Base-by-base conservation (phyloP, 2,113 vertebrate genomes). In the Siniperca chuatsi region DNA sequence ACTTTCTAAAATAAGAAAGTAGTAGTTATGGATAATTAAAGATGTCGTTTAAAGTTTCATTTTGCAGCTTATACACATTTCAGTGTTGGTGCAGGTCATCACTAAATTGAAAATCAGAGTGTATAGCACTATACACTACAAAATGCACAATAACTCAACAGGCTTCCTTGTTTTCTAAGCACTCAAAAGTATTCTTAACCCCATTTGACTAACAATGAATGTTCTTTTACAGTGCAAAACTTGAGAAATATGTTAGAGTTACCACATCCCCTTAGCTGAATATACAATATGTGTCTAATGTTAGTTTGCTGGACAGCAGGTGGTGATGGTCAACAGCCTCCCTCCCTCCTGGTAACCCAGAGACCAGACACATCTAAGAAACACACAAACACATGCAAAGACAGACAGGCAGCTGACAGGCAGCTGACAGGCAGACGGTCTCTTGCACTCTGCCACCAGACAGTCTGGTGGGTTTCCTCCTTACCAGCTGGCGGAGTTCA, bases 401-500 rank as follows among this genome's bases (percentile, higher is more conserved):
- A 9, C 20, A 66, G 11, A 35, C 33, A 79, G 4, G 6, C 42
- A 50, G 16, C 54, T 10, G 20, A 79, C 74, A 78, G 8, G 9
- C 21, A 66, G 11, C 71, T 50, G 12, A 52, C 40, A 62, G n/a
- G 8, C 52, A 83, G 73, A 50, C 16, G 6, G 44, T n/a, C 61
- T 33, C 35, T 21, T 57, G 35, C 74, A 29, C 46, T 66, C 62
- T 70, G 42, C 16, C 54, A 67, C 40, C 37, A 64, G 55, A 57
- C 55, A 1, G 29, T 40, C 37, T 60, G 42, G 1, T 48, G 18
- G 42, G 40, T 64, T 64, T 83, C 2, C 35, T 90, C 4, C 97
- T 97, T 81, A 99, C 98, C 97, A 99, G 95, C 96, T 98, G 97
- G 46, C 96, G 95, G 83, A 99, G 96, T 78, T 97, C 96, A 82